Percentiles rank a stretch among this genome's conserved stretches.
phyloP scores from a whole-genome alignment of 2,888 invertebrate genomes.

The Boloria selene region DNA sequence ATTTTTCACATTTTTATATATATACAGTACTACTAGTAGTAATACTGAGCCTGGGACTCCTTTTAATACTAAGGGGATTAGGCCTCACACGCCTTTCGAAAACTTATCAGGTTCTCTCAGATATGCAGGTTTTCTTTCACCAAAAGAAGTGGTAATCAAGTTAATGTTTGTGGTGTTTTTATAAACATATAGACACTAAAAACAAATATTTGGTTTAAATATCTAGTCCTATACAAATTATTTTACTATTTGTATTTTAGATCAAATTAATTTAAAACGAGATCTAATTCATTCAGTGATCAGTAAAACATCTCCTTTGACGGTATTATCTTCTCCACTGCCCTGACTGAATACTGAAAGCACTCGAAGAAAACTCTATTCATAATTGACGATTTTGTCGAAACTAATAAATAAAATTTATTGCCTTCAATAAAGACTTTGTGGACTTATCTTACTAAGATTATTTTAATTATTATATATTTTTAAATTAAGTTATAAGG shows the following conservation, averaged over 20 bases:
- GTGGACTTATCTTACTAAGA: neutral
- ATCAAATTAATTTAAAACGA: conserved; percentile 2
- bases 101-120: no score
- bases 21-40: neutral
- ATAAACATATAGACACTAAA: neutral
- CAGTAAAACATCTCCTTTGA: conserved; percentile 22
- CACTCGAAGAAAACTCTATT: neutral
- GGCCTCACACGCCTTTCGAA: no score
- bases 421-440: neutral
- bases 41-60: no score
- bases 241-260: neutral
- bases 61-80: no score
- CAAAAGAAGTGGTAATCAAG: no score
- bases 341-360: conserved; percentile 3
- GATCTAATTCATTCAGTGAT: conserved; percentile 6
- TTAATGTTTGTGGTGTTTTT: no score
- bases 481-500: neutral
- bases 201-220: neutral
- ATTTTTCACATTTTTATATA: neutral
- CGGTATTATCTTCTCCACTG: conserved; percentile 27
- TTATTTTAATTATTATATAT: neutral
- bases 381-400: conserved; percentile 18
- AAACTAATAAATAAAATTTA: conserved; percentile 5
- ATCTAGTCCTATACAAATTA: neutral
- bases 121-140: no score